These are phyloP conservation scores for Balearica regulorum DNA, from an alignment of 2,797 vertebrate species.

Conservation along the genomic window DNA sequence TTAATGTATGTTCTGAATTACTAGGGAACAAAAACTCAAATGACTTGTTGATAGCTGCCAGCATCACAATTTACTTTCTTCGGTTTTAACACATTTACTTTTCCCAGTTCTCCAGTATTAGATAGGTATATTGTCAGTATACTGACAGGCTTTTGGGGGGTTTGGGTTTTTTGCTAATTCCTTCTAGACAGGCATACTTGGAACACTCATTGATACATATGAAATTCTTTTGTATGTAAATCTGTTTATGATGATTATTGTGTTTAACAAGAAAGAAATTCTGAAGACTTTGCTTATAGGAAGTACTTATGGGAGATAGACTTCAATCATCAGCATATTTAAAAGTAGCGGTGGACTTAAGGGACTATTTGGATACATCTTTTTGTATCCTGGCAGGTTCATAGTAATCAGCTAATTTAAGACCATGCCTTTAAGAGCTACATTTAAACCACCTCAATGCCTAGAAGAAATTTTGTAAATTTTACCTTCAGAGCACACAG, in stretches of 20 bases:
- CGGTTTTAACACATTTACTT: neutral
- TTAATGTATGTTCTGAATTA: neutral
- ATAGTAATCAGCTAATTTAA: neutral
- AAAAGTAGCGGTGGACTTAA: neutral
- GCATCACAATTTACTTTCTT: neutral
- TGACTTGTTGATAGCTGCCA: neutral
- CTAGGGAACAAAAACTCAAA: neutral
- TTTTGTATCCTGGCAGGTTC: neutral
- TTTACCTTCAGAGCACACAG: neutral
- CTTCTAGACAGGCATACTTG: neutral
- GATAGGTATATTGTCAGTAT: neutral
- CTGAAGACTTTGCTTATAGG: neutral
- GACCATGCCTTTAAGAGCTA: neutral
- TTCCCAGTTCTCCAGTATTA: neutral
- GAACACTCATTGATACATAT: neutral
- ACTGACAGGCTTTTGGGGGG: neutral
- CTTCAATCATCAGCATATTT: neutral
- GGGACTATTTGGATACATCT: neutral
- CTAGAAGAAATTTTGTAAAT: neutral
- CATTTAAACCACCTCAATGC: neutral
- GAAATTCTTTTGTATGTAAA: neutral
- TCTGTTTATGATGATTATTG: neutral
- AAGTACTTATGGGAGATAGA: neutral
- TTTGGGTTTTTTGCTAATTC: neutral
- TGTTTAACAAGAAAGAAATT: neutral